Evolutionary conservation across 2,113 vertebrate genomes (phyloP).

Genomic region (Nycticryphes semicollaris): DNA sequence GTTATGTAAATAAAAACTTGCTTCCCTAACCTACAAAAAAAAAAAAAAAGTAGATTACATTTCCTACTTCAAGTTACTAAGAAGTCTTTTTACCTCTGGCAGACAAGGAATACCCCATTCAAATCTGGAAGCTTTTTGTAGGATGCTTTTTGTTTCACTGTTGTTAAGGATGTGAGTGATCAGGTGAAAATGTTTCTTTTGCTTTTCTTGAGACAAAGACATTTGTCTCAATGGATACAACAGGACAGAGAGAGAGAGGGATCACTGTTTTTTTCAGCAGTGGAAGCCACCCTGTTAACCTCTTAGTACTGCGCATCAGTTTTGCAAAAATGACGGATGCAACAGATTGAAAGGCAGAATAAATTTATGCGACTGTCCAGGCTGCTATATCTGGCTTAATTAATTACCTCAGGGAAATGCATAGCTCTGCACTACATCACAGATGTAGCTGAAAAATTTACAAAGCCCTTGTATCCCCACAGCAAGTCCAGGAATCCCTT

Average conservation of each 20-base stretch:
- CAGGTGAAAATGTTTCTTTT: not conserved
- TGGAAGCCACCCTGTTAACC: not conserved
- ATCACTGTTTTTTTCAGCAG: not conserved
- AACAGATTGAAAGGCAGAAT: not conserved
- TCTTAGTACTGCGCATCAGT: not conserved
- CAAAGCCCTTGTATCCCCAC: not conserved
- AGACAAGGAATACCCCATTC: not conserved
- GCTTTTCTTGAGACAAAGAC: not conserved
- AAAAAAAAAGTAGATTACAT: not conserved
- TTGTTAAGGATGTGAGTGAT: not conserved
- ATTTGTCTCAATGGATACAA: not conserved
- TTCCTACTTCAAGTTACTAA: not conserved
- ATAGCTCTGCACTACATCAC: not conserved
- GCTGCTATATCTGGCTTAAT: not conserved
- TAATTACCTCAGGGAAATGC: not conserved
- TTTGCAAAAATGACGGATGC: not conserved
- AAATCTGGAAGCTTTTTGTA: not conserved
- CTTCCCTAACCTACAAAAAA: not conserved
- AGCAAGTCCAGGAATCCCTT: not conserved
- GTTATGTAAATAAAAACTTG: constrained; percentile 6
- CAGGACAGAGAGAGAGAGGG: not conserved
- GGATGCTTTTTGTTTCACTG: not conserved
- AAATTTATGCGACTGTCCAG: not conserved
- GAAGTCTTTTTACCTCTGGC: not conserved
- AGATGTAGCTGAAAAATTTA: not conserved